Base-by-base conservation (phyloP, 2,113 vertebrate genomes). In the Xiphophorus maculatus region DNA sequence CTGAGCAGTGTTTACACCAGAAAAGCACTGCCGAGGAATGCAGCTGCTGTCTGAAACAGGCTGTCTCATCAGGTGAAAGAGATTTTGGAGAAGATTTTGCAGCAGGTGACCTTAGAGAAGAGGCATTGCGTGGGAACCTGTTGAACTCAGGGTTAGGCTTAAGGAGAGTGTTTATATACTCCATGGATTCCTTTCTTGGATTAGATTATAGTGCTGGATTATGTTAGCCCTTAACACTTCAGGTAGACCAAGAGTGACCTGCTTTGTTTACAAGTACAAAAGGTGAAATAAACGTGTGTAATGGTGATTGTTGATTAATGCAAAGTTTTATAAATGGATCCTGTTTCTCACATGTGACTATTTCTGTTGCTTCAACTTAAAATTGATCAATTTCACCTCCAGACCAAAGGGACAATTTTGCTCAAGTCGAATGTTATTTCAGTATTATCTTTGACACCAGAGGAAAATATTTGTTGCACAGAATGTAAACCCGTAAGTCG, bases 1-100 rank as follows among this genome's bases (percentile, higher is more conserved):
- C 76, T 66, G 77, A 87, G 73, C 60, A 2, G 75, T 91, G 87
- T 92, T 91, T 92, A 92, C 73, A 79, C 5, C 5, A 74, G 88
- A 85, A 91, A 93, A 81, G 82, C 67, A 12, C 33, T 35, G 89
- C 88, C 84, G 80, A 82, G 64, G 74, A 84, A 66, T 29, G 67
- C 73, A 85, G 92, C 88, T 93, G 92, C 92, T 79, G 71, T 71
- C 79, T 72, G 82, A 81, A 88, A 71, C 63, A 42, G 75, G 65
- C 67, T 81, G 82, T 85, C 84, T 84, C 61, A 88, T 90, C 73
- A 51, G 66, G 75, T 79, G 74, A 54, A 71, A 70, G 37, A 73
- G 73, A 71, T 60, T 51, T 72, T 62, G 60, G 74, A 70, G 72
- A 25, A 33, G 60, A 62, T 63, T n/a, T n/a, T n/a, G 54, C 62